Percentiles rank a stretch among this genome's conserved stretches.
Evolutionary conservation across 2,888 invertebrate genomes (phyloP).

Genomic region (Syrphus vitripennis): DNA sequence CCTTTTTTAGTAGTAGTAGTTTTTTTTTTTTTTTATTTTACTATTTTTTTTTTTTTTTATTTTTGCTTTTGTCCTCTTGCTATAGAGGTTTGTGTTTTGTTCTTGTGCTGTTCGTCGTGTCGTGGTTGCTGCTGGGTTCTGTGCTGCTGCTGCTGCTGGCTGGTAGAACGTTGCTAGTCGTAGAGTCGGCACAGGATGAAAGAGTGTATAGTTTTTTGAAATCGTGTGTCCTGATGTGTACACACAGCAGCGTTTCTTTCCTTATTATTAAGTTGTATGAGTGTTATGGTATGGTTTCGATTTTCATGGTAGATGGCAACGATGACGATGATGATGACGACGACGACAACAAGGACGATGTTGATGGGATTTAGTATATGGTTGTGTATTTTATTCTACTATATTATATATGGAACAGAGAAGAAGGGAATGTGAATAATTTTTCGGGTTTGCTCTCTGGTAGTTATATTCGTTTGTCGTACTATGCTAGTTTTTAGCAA

Average conservation of each 20-base stretch:
- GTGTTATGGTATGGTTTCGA: constrained; percentile 70
- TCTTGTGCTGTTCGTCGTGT: constrained; percentile 68
- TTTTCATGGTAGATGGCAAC: constrained; percentile 69
- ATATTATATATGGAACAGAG: not conserved
- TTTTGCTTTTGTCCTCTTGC: constrained; percentile 57
- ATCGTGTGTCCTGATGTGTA: constrained; percentile 51
- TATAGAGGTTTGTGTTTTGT: constrained; percentile 62
- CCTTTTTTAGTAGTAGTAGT: constrained; percentile 42
- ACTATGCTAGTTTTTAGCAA: constrained; percentile 61
- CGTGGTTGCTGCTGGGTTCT: constrained; percentile 66
- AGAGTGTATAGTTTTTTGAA: constrained; percentile 50
- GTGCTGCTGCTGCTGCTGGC: constrained; percentile 44
- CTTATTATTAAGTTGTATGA: constrained; percentile 61
- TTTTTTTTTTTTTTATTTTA: constrained; percentile 11
- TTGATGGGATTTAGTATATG: constrained; percentile 55
- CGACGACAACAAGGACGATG: constrained; percentile 52
- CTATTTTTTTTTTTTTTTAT: constrained; percentile 13
- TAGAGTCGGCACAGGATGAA: constrained; percentile 58
- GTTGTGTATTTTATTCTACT: constrained; percentile 12
- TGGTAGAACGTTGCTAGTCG: constrained; percentile 55
- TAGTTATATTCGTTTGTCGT: constrained; percentile 32
- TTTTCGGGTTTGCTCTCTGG: constrained; percentile 42
- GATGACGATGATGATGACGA: constrained; percentile 63
- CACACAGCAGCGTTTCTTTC: constrained; percentile 56
- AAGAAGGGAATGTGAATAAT: constrained; percentile 45